Conservation (phyloP, 2,113 vertebrate genomes). For the Mesoclemmys tuberculata region DNA sequence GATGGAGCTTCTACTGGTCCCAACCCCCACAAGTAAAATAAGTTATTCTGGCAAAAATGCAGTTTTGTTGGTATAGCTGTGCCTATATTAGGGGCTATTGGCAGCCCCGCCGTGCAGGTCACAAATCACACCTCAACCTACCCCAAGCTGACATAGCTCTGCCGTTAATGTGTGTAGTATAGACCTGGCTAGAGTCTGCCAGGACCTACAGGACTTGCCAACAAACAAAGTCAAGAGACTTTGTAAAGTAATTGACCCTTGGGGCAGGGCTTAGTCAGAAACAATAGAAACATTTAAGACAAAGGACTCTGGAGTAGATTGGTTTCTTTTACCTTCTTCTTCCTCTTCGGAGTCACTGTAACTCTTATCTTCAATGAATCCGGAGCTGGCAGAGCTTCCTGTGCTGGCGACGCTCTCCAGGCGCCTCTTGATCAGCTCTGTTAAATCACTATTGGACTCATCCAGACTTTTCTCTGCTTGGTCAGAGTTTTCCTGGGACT, state of each 20-base stretch:
- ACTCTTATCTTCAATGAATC: slow-evolving; percentile 96
- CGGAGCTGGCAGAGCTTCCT: slow-evolving; percentile 93
- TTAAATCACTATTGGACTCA: slow-evolving; percentile 85
- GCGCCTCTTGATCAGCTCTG: slow-evolving; percentile 90
- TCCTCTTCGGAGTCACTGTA: slow-evolving; percentile 95
- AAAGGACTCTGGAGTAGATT: neutral
- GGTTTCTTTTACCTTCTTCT: slow-evolving; percentile 87
- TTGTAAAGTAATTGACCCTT: neutral
- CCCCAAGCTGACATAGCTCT: neutral
- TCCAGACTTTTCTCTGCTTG: slow-evolving; percentile 79
- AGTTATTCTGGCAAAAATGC: neutral
- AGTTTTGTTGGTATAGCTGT: neutral
- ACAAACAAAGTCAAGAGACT: neutral
- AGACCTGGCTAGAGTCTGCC: neutral
- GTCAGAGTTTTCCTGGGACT: slow-evolving; percentile 83
- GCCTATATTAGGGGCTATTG: neutral
- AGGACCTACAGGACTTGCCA: neutral
- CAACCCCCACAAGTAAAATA: neutral
- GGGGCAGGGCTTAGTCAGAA: slow-evolving; percentile 17
- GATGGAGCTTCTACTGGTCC: neutral
- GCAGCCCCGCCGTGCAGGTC: neutral
- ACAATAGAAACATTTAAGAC: neutral
- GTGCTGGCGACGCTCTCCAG: slow-evolving; percentile 95
- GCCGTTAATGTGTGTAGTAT: neutral
- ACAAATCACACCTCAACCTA: neutral